Base-by-base conservation (phyloP, 2,797 vertebrate genomes). In the Pangasius larnaudii region DNA sequence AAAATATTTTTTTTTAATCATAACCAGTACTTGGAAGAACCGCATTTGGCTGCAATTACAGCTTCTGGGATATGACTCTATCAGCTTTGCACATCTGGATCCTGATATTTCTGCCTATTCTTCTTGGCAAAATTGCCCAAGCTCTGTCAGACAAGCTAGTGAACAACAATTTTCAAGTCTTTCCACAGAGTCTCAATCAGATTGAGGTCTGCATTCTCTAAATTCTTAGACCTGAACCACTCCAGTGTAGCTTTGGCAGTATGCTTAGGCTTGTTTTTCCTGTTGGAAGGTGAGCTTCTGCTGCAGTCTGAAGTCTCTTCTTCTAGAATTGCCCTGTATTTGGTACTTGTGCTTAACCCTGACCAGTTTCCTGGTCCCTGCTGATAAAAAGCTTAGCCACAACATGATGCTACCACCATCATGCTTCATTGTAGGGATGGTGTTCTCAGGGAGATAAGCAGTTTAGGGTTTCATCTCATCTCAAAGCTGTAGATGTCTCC, bases 61-160 rank as follows among this genome's bases (percentile, higher is more conserved):
- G n/a, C n/a, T 78, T 33, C 49, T 78, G 49, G 14, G 75, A 78
- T 53, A 53, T 19, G 75, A 53, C 49, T 78, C 75, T 78, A 30
- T 78, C 16, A 33, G 49, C n/a, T 33, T 56, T 33, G 75, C 75
- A 78, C 75, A 78, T 78, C 75, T 78, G 75, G 75, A 78, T 78
- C 75, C 49, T 30, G n/a, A 78, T 19, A 56, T 19, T 8, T 78
- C 49, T 78, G 49, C 72, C 74, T 77, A 24, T 18, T 77, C 46
- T 18, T 77, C 13, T n/a, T 77, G 75, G n/a, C 2, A 53, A 53
- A 33, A 78, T 56, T 53, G 75, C n/a, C 49, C 75, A 56, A 56
- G n/a, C 49, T 78, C 75, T 78, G n/a, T 53, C 75, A 53, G 75
- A 78, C 49, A 33, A 56, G n/a, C 49, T 1, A 33, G n/a, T 30